These are phyloP conservation scores for Sminthurides bifidus DNA, from an alignment of 1,140 invertebrate species.

Conservation along the genomic window DNA sequence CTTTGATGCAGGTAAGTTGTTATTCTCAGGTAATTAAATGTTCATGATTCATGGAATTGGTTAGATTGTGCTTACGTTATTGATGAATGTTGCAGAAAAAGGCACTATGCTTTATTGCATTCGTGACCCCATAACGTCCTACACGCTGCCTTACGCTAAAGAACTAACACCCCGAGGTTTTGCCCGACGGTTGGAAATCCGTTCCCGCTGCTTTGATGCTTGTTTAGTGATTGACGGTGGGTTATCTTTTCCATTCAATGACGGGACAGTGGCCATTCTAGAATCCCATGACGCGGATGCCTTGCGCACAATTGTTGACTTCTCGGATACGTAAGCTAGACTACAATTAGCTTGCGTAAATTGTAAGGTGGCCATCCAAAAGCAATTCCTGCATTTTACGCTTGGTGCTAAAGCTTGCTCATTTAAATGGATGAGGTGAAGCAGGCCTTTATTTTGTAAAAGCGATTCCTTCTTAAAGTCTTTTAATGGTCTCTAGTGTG, in stretches of 20 bases:
- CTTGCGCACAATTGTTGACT: conserved; percentile 58
- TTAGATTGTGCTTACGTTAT: background rate
- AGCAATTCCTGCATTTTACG: background rate
- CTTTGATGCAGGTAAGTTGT: conserved; percentile 58
- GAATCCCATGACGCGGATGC: conserved; percentile 77
- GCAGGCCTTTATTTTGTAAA: too few species aligned
- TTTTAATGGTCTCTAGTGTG: too few species aligned
- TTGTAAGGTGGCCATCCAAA: background rate
- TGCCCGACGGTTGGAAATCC: conserved; percentile 56
- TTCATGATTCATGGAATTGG: background rate
- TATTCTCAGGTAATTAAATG: background rate
- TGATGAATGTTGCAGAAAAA: conserved; percentile 44
- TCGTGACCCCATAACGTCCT: conserved; percentile 74
- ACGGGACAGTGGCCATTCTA: conserved; percentile 73
- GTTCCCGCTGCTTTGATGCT: conserved; percentile 86
- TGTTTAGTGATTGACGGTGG: conserved; percentile 93
- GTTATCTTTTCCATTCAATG: conserved; percentile 86
- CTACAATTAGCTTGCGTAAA: too few species aligned
- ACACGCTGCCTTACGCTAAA: conserved; percentile 59
- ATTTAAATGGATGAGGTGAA: too few species aligned
- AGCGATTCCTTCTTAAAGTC: too few species aligned
- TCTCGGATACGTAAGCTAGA: background rate
- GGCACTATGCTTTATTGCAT: conserved; percentile 73
- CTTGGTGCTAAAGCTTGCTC: too few species aligned
- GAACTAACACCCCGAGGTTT: conserved; percentile 54